Evolutionary conservation across 2,113 vertebrate species (phyloP).

Genomic region (Macrotis lagotis): DNA sequence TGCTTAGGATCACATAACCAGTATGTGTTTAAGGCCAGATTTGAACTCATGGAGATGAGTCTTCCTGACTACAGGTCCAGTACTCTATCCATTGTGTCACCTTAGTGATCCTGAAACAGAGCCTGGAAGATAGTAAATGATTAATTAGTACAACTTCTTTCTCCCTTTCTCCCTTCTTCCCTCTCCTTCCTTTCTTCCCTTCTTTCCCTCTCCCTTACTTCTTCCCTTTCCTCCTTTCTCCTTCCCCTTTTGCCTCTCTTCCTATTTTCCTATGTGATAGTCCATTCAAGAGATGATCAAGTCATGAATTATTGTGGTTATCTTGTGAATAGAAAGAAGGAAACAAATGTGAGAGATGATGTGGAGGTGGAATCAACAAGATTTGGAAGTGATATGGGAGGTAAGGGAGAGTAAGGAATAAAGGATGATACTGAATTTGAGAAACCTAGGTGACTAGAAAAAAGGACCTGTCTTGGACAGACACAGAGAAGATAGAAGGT

Average conservation of each 20-base stretch:
- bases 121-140: neutral
- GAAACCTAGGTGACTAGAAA: no score
- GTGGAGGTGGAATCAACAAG: no score
- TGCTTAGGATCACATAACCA: neutral
- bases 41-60: neutral
- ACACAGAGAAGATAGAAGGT: no score
- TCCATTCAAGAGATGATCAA: neutral
- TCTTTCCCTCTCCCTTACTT: neutral
- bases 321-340: no score
- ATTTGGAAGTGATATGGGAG: no score
- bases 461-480: no score
- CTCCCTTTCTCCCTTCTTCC: neutral
- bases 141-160: neutral
- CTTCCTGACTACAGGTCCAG: neutral
- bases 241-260: neutral
- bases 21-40: neutral
- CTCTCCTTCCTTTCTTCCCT: no score
- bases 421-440: no score
- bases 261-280: neutral
- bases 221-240: neutral
- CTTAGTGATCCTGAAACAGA: neutral
- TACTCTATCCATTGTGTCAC: neutral
- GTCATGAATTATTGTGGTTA: neutral
- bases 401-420: no score
- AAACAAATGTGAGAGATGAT: no score